A percentile compares a stretch with the other conserved stretches of the same genome.
Conservation (phyloP, 2,797 vertebrate genomes). For the Crax fasciolata region DNA sequence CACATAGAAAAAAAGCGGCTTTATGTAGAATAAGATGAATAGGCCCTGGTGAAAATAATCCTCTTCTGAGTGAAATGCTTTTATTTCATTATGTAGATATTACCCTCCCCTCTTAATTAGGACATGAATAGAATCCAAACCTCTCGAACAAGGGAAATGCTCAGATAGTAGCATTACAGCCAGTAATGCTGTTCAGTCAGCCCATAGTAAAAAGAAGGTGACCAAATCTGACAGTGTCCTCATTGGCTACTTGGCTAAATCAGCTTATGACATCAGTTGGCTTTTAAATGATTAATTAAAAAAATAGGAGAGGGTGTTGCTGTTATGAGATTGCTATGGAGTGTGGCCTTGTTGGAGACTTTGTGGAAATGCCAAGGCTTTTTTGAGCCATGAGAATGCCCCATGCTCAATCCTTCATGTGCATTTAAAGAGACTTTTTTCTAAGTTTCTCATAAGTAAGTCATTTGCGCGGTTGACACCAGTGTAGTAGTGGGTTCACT, state of each 20-base stretch:
- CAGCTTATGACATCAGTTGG: conserved; percentile 40
- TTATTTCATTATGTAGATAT: conserved; percentile 8
- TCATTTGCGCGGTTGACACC: not conserved
- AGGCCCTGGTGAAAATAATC: conserved; percentile 22
- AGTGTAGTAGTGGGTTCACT: not conserved
- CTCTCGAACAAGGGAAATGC: conserved; percentile 32
- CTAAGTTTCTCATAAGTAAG: not conserved
- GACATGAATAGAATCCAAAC: conserved; percentile 10
- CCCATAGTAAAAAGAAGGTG: conserved; percentile 38
- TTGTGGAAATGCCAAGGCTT: not conserved
- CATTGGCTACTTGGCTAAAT: conserved; percentile 29
- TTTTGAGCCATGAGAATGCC: not conserved
- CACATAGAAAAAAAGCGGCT: not conserved
- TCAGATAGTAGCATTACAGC: not conserved
- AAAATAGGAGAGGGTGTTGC: conserved; percentile 6
- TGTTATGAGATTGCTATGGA: conserved; percentile 27
- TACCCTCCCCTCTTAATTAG: conserved; percentile 55
- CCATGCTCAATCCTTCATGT: not conserved
- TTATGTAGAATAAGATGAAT: conserved; percentile 50
- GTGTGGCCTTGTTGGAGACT: not conserved
- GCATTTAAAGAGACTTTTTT: not conserved
- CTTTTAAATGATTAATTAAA: conserved; percentile 56
- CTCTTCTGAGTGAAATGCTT: conserved; percentile 21
- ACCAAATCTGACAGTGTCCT: not conserved
- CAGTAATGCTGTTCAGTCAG: conserved; percentile 11